Conservation (phyloP, 2,888 invertebrate species). For the Ellobium chinense region DNA sequence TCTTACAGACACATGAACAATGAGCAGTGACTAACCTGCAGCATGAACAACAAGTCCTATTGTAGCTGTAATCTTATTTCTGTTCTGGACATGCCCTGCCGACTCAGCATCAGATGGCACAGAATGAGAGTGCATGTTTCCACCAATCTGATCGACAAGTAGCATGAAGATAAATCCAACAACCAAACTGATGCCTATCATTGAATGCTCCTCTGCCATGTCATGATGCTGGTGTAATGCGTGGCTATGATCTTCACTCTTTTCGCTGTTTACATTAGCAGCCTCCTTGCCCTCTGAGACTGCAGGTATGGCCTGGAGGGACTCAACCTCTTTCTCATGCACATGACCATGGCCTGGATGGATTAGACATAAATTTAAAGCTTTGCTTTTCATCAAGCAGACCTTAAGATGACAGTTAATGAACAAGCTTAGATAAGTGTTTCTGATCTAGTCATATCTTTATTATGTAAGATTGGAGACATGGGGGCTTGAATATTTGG, state of each 20-base stretch:
- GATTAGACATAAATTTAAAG: no score
- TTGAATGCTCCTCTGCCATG: constrained; percentile 84
- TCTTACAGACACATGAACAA: no score
- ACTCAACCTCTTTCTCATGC: constrained; percentile 26
- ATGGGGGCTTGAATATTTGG: no score
- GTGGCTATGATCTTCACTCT: neutral
- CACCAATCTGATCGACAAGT: constrained; percentile 90
- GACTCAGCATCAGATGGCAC: constrained; percentile 76
- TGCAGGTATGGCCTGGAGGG: neutral
- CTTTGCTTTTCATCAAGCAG: no score
- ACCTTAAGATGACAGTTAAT: no score
- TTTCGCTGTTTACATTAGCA: neutral
- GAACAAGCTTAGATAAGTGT: no score
- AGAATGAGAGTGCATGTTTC: constrained; percentile 65
- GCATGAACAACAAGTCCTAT: constrained; percentile 98
- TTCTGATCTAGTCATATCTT: no score
- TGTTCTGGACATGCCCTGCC: constrained; percentile 66
- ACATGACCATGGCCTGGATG: constrained; percentile 42
- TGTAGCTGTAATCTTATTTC: constrained; percentile 90
- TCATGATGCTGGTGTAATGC: constrained; percentile 55
- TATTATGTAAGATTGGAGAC: no score
- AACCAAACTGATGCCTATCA: constrained; percentile 95
- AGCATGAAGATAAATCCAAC: constrained; percentile 99
- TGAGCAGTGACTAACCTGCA: constrained; percentile 88
- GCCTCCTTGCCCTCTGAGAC: neutral